A percentile compares a stretch with the other conserved stretches of the same genome.
Evolutionary conservation across 2,888 invertebrate genomes (phyloP).

Genomic region (Galeruca laticollis): DNA sequence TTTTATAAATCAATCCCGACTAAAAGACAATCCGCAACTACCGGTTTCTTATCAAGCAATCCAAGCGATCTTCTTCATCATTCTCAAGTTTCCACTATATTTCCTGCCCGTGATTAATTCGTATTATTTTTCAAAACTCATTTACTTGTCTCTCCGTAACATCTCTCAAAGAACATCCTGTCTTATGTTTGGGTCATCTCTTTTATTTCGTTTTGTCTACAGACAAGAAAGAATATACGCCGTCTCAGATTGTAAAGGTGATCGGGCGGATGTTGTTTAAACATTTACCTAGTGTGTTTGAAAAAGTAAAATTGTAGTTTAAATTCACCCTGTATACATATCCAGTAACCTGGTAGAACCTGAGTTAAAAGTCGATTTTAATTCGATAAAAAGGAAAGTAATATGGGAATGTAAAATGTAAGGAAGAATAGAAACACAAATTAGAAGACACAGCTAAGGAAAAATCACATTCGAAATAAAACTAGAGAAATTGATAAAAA

Average conservation of each 20-base stretch:
- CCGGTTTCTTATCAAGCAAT: conserved; percentile 30
- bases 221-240: conserved; percentile 7
- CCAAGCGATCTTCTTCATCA: conserved; percentile 35
- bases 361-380: too few relatives aligned
- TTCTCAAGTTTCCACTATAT: conserved; percentile 45
- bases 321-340: too few relatives aligned
- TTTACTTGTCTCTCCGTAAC: conserved; percentile 44
- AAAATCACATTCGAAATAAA: too few relatives aligned
- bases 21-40: neutral
- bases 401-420: too few relatives aligned
- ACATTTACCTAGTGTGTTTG: too few relatives aligned
- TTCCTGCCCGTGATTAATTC: conserved; percentile 44
- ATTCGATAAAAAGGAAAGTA: too few relatives aligned
- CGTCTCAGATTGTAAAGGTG: neutral
- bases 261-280: neutral
- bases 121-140: conserved; percentile 50
- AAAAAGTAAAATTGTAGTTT: too few relatives aligned
- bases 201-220: conserved; percentile 22
- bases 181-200: conserved; percentile 31
- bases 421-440: too few relatives aligned
- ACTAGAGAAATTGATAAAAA: too few relatives aligned
- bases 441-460: too few relatives aligned
- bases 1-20: neutral
- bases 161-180: conserved; percentile 49
- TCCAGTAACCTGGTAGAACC: too few relatives aligned